Evolutionary conservation across 2,113 vertebrate species (phyloP), one percentile per base, ranked within the genome.

Genomic region (Trochalopteron elliotii): DNA sequence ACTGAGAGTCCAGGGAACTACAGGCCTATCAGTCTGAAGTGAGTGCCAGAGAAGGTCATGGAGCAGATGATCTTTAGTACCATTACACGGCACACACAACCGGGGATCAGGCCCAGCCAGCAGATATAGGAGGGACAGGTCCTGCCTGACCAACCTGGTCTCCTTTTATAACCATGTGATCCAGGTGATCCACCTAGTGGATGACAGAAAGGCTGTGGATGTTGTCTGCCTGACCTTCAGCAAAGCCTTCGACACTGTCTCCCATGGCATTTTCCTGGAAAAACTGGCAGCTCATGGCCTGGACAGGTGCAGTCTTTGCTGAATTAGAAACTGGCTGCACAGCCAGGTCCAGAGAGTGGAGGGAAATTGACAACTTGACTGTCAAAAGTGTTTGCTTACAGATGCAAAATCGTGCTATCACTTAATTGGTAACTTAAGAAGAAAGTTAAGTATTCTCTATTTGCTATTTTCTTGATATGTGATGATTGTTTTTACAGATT

Each of bases 401-500:
- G 47, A 24, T 52, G 13, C 8, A 57, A 61, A 81, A 60, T 40
- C 6, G 0, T 33, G 19, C 40, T 60, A 6, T n/a, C 31, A 18
- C 17, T 70, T 65, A 65, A 11, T 44, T 70, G 19, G 15, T 71
- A 57, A 76, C 7, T 64, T 63, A 50, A 60, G 4, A 22, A 74
- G 11, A 14, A 83, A 91, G 27, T 68, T 42, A 45, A 71, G 22
- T 56, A 15, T 86, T 92, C 21, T 52, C 11, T 4, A 12, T 59
- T 71, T 90, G 15, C 12, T 20, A 2, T 28, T 65, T 81, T 65
- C 42, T 69, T 79, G 2, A 59, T 83, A 77, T 14, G 9, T 82
- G 67, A 40, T 88, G n/a, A 68, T 95, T 82, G 39, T 94, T 50
- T 96, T 96, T 90, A 2, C 94, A 99, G 97, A 94, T 99, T 49